phyloP scores from a whole-genome alignment of 2,888 invertebrate genomes.

The Xanthia togata region DNA sequence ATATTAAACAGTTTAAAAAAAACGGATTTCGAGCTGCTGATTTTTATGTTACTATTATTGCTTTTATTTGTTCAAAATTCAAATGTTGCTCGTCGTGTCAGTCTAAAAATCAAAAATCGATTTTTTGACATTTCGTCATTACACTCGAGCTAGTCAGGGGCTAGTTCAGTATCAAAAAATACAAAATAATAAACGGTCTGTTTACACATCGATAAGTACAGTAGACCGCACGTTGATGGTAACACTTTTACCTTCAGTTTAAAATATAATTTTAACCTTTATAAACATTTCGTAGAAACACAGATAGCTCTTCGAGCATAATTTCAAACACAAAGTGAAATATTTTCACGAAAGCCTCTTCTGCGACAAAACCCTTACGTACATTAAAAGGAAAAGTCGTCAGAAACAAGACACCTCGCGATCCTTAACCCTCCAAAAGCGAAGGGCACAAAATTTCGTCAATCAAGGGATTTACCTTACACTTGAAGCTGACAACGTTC shows the following conservation, averaged over 20 bases:
- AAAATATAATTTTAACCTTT: not conserved
- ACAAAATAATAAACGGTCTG: not conserved
- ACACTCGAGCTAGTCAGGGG: not conserved
- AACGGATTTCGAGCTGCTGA: not conserved
- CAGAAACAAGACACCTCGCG: constrained; percentile 77
- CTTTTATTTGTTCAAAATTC: not conserved
- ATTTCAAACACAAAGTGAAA: constrained; percentile 31
- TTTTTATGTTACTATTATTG: not conserved
- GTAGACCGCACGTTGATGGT: not conserved
- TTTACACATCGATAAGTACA: not conserved
- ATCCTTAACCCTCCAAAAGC: constrained; percentile 78
- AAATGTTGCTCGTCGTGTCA: not conserved
- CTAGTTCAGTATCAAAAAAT: not conserved
- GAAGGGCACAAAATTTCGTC: constrained; percentile 83
- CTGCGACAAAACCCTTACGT: constrained; percentile 68
- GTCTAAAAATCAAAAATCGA: too few species aligned
- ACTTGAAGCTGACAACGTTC: constrained; percentile 86
- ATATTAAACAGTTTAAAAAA: not conserved
- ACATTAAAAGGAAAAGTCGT: constrained; percentile 76
- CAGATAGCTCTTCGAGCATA: not conserved
- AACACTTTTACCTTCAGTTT: not conserved
- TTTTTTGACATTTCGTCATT: not conserved
- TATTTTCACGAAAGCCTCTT: constrained; percentile 51
- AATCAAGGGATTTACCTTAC: constrained; percentile 88
- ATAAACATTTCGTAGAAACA: not conserved